Percentiles rank a stretch among this genome's conserved stretches.
Evolutionary conservation across 1,140 invertebrate genomes (phyloP).

Genomic region (Sitobion miscanthi): DNA sequence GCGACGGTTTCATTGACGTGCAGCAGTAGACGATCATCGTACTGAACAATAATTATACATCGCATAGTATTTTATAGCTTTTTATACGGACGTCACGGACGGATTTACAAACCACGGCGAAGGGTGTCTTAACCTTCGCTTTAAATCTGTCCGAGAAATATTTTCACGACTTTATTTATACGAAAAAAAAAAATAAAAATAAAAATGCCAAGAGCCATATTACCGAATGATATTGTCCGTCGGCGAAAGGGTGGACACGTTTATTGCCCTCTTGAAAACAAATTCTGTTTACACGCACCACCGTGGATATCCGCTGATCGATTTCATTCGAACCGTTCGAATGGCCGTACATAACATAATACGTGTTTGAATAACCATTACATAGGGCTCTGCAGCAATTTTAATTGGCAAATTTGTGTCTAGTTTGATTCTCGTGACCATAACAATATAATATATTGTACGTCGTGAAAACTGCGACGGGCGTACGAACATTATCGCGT

Average conservation of each 20-base stretch:
- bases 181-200: no score
- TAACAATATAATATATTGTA: not conserved
- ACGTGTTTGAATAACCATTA: not conserved
- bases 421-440: not conserved
- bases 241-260: not conserved
- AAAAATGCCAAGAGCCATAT: not conserved
- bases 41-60: not conserved
- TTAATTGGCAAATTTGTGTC: not conserved
- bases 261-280: not conserved
- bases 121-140: not conserved
- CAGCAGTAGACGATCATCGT: not conserved
- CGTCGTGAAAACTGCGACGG: not conserved
- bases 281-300: not conserved
- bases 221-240: not conserved
- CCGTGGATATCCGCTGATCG: not conserved
- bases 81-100: no score
- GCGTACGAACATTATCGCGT: not conserved
- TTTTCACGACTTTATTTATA: not conserved
- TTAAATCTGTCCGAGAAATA: not conserved
- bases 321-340: not conserved
- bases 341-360: not conserved
- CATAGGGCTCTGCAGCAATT: not conserved
- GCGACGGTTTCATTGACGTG: not conserved
- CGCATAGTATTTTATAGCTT: not conserved
- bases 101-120: not conserved